Conservation (phyloP, 2,888 invertebrate species). For the Vannuccia rotundouncinata region DNA sequence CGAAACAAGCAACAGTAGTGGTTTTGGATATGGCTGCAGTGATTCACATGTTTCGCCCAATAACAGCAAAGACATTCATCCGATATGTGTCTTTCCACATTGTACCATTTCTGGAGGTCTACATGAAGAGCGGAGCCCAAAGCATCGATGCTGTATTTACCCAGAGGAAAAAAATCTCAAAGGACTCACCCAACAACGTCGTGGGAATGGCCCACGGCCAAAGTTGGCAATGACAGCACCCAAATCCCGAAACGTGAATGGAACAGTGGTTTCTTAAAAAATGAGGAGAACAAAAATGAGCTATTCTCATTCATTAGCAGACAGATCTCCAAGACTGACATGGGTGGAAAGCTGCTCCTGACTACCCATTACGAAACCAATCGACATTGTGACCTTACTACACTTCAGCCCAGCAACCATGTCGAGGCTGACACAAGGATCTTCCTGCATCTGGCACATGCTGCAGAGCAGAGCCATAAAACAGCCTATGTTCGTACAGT, state of each 20-base stretch:
- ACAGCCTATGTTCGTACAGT: constrained; percentile 19
- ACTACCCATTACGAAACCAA: constrained; percentile 22
- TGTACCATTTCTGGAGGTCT: constrained; percentile 32
- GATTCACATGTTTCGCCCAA: constrained; percentile 9
- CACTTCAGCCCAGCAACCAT: not conserved
- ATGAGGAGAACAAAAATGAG: not conserved
- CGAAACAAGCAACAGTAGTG: constrained; percentile 15
- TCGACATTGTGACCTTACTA: not conserved
- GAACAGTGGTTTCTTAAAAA: not conserved
- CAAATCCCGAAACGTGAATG: not conserved
- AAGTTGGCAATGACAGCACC: constrained; percentile 32
- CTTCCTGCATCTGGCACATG: constrained; percentile 28
- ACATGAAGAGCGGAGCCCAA: constrained; percentile 28
- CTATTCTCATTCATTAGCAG: not conserved
- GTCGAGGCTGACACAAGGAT: not conserved
- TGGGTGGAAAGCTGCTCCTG: constrained; percentile 30
- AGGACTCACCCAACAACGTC: constrained; percentile 27
- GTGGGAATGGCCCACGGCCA: constrained; percentile 13
- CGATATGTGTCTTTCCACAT: constrained; percentile 28
- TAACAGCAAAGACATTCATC: not conserved
- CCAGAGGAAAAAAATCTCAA: constrained; percentile 32
- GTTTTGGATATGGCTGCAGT: constrained; percentile 15
- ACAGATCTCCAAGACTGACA: constrained; percentile 19
- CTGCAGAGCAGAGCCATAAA: constrained; percentile 3
- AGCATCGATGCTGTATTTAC: constrained; percentile 33